These are phyloP conservation scores for Coranthus polyacanthus DNA, from an alignment of 2,797 vertebrate genomes.

Conservation along the genomic window DNA sequence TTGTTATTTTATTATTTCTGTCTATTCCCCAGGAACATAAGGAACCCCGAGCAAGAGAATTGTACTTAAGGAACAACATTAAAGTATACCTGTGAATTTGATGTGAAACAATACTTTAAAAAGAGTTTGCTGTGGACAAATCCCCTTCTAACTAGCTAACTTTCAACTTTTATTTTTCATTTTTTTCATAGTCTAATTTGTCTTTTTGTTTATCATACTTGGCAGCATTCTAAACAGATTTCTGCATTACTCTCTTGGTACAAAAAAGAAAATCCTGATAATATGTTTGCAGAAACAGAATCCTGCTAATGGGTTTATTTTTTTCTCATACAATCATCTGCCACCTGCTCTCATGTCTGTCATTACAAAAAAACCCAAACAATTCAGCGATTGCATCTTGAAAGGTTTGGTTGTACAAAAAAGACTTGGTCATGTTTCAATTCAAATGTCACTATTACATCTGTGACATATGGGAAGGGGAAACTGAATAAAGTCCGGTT, in stretches of 20 bases:
- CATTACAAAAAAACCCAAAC: no score
- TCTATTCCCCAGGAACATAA: background rate
- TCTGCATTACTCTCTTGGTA: background rate
- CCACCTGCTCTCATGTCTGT: no score
- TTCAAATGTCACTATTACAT: no score
- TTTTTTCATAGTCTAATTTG: background rate
- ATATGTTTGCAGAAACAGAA: background rate
- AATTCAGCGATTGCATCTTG: no score
- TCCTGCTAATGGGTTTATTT: background rate
- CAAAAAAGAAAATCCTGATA: background rate
- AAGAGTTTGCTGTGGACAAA: no score
- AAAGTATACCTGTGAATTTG: background rate
- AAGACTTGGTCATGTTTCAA: no score
- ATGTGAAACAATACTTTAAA: background rate
- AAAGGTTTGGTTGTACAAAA: no score
- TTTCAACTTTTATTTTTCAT: background rate
- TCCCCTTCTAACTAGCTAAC: no score
- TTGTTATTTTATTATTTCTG: background rate
- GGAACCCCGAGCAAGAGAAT: background rate
- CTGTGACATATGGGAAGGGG: no score
- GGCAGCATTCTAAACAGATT: background rate
- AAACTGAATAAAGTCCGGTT: slow-evolving; percentile 1
- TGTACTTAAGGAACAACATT: background rate
- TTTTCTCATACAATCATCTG: background rate
- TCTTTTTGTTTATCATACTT: background rate